Base-by-base conservation (phyloP, 2,113 vertebrate genomes). In the Tachysurus fulvidraco region DNA sequence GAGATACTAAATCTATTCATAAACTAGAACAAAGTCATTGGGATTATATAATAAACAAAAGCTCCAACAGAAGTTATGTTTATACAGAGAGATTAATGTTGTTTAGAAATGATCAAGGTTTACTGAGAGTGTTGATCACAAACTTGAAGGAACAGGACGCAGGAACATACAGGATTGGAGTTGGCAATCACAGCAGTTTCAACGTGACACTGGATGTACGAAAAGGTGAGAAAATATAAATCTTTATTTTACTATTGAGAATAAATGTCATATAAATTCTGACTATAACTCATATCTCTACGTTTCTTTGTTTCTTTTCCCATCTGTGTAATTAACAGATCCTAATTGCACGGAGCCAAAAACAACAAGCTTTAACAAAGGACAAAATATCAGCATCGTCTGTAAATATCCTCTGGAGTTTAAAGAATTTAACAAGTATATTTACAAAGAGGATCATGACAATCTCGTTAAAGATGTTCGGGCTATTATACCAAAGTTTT, bases 311-410 rank as follows among this genome's bases (percentile, higher is more conserved):
- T 28, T 21, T 69, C 2, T 44, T 73, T 30, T 30, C n/a, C 54
- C n/a, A 9, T 9, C 19, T 21, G 12, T 23, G 19, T 73, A 11
- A 83, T 57, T 83, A 60, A 44, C 64, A 91, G 91, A 86, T 88
- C 7, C 23, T 36, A 55, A n/a, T 57, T 74, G 19, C 14, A 41
- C 50, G 11, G 8, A 0, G 41, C 17, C 76, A 44, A 25, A 78
- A 28, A 87, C 0, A 5, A 10, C 77, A 25, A 64, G 44, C 12
- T 60, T 41, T 36, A 12, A 36, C 65, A 25, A 14, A 3, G n/a
- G 17, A 3, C n/a, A 67, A 25, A 28, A 64, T 16, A 30, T 65
- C 5, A 36, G 0, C 44, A 65, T 85, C 5, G 41, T 5, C n/a
- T 85, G 59, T 78, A 50, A 65, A 17, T 85, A 55, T 79, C 44